phyloP scores from a whole-genome alignment of 2,113 vertebrate genomes.

The Eurystomus gularis region DNA sequence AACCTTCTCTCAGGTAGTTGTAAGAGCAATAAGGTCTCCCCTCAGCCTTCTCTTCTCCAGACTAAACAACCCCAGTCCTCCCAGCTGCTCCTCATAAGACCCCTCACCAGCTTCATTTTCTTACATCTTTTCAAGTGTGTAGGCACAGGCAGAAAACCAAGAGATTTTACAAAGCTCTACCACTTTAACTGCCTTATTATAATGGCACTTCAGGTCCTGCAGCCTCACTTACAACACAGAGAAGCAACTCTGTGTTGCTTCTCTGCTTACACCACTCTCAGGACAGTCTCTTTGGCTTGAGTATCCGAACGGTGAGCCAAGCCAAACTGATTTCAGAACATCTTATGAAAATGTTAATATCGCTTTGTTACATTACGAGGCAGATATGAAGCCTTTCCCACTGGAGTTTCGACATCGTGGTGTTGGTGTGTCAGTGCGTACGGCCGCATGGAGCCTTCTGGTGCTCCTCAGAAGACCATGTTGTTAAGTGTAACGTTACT shows the following conservation, averaged over 20 bases:
- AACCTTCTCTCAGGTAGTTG: too few species aligned
- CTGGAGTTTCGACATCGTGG: background rate
- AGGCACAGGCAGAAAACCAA: background rate
- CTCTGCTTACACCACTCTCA: slow-evolving; percentile 8
- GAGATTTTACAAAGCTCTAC: background rate
- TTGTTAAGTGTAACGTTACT: background rate
- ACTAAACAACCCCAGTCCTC: too few species aligned
- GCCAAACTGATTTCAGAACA: slow-evolving; percentile 40
- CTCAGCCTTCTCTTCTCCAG: too few species aligned
- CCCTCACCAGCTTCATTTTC: background rate
- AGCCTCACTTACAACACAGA: background rate
- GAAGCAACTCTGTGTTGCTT: background rate
- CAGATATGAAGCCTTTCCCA: slow-evolving; percentile 25
- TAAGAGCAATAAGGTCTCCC: too few species aligned
- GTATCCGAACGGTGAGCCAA: background rate
- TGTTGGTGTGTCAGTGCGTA: background rate
- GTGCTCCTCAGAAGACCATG: background rate
- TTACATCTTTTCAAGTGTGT: background rate
- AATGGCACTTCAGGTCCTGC: background rate
- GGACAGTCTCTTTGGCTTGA: slow-evolving; percentile 49
- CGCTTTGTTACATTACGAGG: slow-evolving; percentile 28
- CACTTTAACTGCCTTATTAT: background rate
- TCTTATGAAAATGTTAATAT: slow-evolving; percentile 47
- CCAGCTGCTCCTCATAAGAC: too few species aligned
- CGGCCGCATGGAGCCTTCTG: background rate